These are phyloP conservation scores for Octonoba sinensis DNA, from an alignment of 2,888 invertebrate genomes.

Conservation along the genomic window DNA sequence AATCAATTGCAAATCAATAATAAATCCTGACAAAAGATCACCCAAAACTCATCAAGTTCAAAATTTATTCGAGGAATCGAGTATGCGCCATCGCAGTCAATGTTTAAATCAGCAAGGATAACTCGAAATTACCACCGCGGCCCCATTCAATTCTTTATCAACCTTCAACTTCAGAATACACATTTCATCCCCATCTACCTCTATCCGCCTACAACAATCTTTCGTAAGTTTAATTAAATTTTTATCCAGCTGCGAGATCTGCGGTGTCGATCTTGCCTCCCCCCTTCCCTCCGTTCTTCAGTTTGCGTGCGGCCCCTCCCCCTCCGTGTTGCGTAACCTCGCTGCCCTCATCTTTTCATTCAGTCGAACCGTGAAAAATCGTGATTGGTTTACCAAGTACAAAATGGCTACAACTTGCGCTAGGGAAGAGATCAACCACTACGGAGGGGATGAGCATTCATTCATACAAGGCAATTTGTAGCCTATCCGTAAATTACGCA, in stretches of 20 bases:
- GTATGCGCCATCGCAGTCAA: neutral
- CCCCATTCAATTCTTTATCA: slow-evolving; percentile 21
- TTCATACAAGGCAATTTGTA: too few relatives aligned
- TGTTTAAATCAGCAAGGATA: slow-evolving; percentile 20
- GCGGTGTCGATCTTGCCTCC: slow-evolving; percentile 18
- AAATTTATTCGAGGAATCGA: too few relatives aligned
- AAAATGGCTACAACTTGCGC: slow-evolving; percentile 32
- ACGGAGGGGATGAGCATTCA: slow-evolving; percentile 1
- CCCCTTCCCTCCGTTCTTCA: slow-evolving; percentile 16
- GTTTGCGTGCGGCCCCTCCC: slow-evolving; percentile 23
- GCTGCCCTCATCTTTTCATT: slow-evolving; percentile 48
- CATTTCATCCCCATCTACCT: neutral
- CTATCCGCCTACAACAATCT: slow-evolving; percentile 37
- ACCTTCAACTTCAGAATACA: slow-evolving; percentile 11
- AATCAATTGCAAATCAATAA: too few relatives aligned
- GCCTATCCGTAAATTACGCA: too few relatives aligned
- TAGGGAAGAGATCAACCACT: slow-evolving; percentile 15
- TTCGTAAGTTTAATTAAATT: slow-evolving; percentile 56
- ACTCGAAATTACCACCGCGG: slow-evolving; percentile 4
- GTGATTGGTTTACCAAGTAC: slow-evolving; percentile 52
- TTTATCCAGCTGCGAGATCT: slow-evolving; percentile 55
- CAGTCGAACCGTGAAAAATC: slow-evolving; percentile 54
- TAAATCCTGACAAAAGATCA: too few relatives aligned
- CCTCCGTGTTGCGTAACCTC: slow-evolving; percentile 42
- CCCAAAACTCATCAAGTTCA: too few relatives aligned